These are phyloP conservation scores for Andrena praecox DNA, from an alignment of 2,888 invertebrate genomes.

Conservation along the genomic window DNA sequence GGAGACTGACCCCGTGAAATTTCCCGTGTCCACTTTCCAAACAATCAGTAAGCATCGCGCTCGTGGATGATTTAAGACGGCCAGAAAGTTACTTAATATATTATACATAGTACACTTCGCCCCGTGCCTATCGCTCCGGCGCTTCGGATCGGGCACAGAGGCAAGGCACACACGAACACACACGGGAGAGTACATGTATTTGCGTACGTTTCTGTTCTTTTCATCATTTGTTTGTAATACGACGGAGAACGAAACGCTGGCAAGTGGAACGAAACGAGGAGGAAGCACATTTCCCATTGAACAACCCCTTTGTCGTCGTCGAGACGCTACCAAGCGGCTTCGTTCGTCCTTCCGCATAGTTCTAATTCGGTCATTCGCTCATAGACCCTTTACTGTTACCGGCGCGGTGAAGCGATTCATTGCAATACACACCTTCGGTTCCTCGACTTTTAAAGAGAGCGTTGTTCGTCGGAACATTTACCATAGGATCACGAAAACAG, in stretches of 20 bases:
- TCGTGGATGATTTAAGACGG: conserved; percentile 70
- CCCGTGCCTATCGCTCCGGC: conserved; percentile 44
- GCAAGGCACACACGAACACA: conserved; percentile 16
- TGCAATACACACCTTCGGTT: background rate
- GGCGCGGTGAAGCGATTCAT: conserved; percentile 1
- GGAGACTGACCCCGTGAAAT: background rate
- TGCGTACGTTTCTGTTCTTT: background rate
- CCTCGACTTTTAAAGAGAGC: background rate
- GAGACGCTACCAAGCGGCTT: conserved; percentile 42
- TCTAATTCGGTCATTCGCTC: conserved; percentile 33
- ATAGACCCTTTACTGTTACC: conserved; percentile 17
- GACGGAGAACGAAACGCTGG: conserved; percentile 27
- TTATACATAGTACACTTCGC: conserved; percentile 48
- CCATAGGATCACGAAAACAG: background rate
- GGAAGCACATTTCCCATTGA: background rate
- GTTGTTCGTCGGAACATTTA: background rate
- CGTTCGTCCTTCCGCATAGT: conserved; percentile 18
- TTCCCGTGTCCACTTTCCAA: conserved; percentile 63
- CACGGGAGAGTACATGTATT: conserved; percentile 5
- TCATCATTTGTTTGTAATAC: conserved; percentile 6
- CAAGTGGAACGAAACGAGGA: conserved; percentile 13
- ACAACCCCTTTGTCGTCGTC: conserved; percentile 12
- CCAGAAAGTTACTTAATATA: conserved; percentile 80
- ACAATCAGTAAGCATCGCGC: conserved; percentile 69
- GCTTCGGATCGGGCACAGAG: conserved; percentile 23